Percentiles rank a stretch among this genome's conserved stretches.
Evolutionary conservation across 2,113 vertebrate species (phyloP).

Genomic region (Albula glossodonta): DNA sequence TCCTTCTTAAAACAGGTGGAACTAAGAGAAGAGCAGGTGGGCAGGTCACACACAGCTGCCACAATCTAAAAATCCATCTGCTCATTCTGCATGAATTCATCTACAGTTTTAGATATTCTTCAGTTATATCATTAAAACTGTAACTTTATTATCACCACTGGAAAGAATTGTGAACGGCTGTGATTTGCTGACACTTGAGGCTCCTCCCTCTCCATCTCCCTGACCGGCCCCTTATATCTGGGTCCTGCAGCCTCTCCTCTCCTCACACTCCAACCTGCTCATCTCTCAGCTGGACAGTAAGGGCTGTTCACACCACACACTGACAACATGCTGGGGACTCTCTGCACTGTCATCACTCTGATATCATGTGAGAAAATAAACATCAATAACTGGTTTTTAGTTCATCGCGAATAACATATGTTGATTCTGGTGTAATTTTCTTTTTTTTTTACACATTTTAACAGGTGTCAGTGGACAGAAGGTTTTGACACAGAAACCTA

Average conservation of each 20-base stretch:
- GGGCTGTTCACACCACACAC: constrained; percentile 35
- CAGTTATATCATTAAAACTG: no score
- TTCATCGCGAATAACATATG: background rate
- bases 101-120: no score
- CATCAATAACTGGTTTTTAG: no score
- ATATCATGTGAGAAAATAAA: constrained; percentile 40
- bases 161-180: no score
- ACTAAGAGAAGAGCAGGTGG: no score
- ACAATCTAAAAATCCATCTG: no score
- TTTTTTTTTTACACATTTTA: background rate
- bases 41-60: no score
- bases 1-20: no score
- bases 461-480: constrained; percentile 43
- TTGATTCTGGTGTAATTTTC: background rate
- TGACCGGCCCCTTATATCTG: constrained; percentile 11
- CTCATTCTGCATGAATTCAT: no score
- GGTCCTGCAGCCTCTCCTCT: no score
- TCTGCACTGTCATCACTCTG: constrained; percentile 36
- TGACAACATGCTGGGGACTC: constrained; percentile 52
- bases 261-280: constrained; percentile 29
- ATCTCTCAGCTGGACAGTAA: constrained; percentile 39
- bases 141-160: no score
- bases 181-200: background rate
- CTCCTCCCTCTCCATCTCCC: background rate
- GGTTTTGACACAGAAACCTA: background rate